These are phyloP conservation scores for Limnephilus lunatus DNA, from an alignment of 2,888 invertebrate species.

Conservation along the genomic window DNA sequence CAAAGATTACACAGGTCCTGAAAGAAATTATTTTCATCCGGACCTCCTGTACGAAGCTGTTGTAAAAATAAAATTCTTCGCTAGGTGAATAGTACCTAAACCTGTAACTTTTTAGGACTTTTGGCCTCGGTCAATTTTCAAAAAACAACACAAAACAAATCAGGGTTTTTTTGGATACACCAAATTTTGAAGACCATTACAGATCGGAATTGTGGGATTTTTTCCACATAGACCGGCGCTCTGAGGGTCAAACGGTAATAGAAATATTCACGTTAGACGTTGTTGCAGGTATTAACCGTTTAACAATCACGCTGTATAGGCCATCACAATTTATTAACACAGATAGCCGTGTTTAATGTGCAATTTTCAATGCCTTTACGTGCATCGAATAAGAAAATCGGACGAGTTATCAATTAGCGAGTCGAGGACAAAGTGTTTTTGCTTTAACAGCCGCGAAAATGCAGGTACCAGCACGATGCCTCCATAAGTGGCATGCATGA, in stretches of 20 bases:
- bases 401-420: neutral
- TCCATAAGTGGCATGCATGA: neutral
- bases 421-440: neutral
- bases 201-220: too few relatives aligned
- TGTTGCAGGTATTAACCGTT: neutral
- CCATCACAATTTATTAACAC: neutral
- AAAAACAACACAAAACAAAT: too few relatives aligned
- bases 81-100: too few relatives aligned
- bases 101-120: too few relatives aligned
- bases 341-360: conserved; percentile 7
- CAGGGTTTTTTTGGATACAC: too few relatives aligned
- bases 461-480: neutral
- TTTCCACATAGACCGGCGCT: neutral
- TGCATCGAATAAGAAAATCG: neutral
- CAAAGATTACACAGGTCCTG: too few relatives aligned
- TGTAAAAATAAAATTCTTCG: too few relatives aligned
- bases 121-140: too few relatives aligned
- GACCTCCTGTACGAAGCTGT: too few relatives aligned
- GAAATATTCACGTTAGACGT: neutral
- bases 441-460: neutral
- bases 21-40: too few relatives aligned
- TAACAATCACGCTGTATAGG: neutral
- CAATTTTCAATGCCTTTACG: conserved; percentile 7
- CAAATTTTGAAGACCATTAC: too few relatives aligned
- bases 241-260: neutral